These are phyloP conservation scores for Etheostoma nigrum DNA, from an alignment of 2,797 vertebrate genomes.

Conservation along the genomic window DNA sequence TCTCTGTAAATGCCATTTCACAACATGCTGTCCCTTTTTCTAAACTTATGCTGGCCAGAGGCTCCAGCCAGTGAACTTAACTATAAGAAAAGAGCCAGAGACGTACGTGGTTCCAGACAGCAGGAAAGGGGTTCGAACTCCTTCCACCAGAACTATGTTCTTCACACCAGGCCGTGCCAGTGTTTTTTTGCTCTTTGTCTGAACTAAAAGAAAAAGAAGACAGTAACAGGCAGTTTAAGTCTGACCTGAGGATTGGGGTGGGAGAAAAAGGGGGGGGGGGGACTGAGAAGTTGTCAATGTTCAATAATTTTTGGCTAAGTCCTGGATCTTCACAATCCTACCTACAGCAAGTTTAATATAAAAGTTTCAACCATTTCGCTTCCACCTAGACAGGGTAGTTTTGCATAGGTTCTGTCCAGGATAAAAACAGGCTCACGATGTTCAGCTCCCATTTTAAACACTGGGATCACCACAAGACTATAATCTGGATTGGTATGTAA, in stretches of 20 bases:
- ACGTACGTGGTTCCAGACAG: constrained; percentile 94
- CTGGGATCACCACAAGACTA: background rate
- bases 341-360: background rate
- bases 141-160: constrained; percentile 95
- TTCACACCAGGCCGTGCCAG: constrained; percentile 89
- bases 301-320: no score
- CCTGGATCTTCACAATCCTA: no score
- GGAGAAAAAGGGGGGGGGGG: no score
- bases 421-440: background rate
- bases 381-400: background rate
- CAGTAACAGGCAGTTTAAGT: background rate
- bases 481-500: background rate
- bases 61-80: background rate
- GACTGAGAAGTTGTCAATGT: no score
- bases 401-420: background rate
- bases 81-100: background rate
- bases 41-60: background rate
- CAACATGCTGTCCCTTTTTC: background rate
- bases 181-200: constrained; percentile 92
- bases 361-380: background rate
- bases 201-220: constrained; percentile 71
- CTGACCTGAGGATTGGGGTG: background rate
- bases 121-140: constrained; percentile 94
- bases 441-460: background rate
- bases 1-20: background rate